Base-by-base conservation (phyloP, 2,113 vertebrate genomes). In the Kobus ellipsiprymnus region DNA sequence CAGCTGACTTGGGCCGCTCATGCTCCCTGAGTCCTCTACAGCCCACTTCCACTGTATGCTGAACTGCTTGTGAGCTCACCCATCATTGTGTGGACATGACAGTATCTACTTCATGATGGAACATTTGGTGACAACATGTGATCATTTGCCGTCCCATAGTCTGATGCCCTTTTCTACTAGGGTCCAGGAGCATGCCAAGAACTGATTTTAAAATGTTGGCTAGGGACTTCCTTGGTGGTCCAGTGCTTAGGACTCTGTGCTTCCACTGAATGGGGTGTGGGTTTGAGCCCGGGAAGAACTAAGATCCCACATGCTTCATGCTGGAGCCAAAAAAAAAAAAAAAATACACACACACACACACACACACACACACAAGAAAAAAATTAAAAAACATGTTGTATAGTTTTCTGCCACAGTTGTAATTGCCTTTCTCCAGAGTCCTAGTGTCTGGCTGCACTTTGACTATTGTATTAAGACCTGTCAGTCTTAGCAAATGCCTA, bases 261-360 rank as follows among this genome's bases (percentile, higher is more conserved):
- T 77, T 44, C 6, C 71, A 77, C 71, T 77, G 71, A 77, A 44
- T 44, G 12, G 36, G n/a, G n/a, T 0, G 0, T 0, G 4, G 36
- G 3, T 77, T 44, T 44, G 23, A 77, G 40, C 36, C 21, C 36
- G 44, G 11, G 71, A 25, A 77, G 71, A 44, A 7, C 36, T 44
- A 77, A 44, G 36, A 7, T 7, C 71, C 36, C 6, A 44, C 21
- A 14, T 14, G 36, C 36, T 74, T 74, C 21, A 74, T 14, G 36
- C 36, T 27, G 10, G 21, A 74, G 36, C 71, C 21, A 40, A 40
- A n/a, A 62, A 62, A 30, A 60, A 62, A 62, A 30, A 30, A 60
- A 2, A 59, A 1, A 60, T 5, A 62, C 29, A 62, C 5, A 30
- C 27, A 62, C 29, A 62, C 3, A 57, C 6, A 60, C 11, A 60